Evolutionary conservation across 2,797 vertebrate species (phyloP).

Genomic region (Morus bassanus): DNA sequence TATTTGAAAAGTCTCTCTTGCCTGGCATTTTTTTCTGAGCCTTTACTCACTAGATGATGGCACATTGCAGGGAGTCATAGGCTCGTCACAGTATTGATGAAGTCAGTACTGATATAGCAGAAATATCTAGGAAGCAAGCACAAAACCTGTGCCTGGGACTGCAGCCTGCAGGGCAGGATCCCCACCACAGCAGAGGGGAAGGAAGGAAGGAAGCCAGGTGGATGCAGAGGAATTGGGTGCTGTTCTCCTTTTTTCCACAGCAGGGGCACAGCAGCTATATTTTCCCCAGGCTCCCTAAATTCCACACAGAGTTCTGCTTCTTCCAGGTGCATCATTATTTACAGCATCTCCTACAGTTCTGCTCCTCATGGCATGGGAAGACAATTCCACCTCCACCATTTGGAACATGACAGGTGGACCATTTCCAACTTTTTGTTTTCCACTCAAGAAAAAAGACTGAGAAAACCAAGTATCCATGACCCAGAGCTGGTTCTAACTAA

Average conservation of each 20-base stretch:
- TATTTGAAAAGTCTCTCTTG: neutral
- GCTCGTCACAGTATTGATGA: neutral
- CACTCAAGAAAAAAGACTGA: neutral
- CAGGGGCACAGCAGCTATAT: neutral
- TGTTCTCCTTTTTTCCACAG: neutral
- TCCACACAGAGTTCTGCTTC: neutral
- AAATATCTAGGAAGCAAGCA: neutral
- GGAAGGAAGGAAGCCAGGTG: neutral
- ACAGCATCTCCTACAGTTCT: neutral
- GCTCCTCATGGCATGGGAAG: neutral
- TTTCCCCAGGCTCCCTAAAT: neutral
- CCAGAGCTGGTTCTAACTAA: neutral
- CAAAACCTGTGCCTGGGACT: rapidly evolving
- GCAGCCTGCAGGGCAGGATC: neutral
- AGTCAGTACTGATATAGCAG: neutral
- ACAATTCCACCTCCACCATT: neutral
- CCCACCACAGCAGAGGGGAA: neutral
- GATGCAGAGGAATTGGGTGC: neutral
- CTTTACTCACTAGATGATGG: neutral
- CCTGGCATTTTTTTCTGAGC: neutral
- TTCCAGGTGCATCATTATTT: neutral
- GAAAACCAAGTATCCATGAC: neutral
- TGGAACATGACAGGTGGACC: neutral
- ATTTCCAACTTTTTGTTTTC: neutral
- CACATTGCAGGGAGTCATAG: neutral